Evolutionary conservation across 2,797 vertebrate genomes (phyloP).

Genomic region (Margarornis squamiger): DNA sequence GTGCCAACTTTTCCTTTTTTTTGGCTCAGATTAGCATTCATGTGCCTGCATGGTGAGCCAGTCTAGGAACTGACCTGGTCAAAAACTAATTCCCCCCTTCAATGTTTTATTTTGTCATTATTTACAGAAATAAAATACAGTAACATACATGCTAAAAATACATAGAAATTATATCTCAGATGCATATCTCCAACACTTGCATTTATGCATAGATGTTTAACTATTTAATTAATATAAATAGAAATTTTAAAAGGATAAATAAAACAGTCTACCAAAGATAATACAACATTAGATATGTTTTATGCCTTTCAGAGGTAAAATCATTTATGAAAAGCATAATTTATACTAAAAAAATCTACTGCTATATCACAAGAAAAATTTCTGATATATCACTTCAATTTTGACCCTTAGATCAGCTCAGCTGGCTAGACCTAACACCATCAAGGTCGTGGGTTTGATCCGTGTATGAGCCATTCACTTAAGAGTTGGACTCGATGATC

Average conservation of each 20-base stretch:
- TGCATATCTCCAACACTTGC: neutral
- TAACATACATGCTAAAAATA: neutral
- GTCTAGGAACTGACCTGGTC: neutral
- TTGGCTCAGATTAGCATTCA: neutral
- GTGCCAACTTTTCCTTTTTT: neutral
- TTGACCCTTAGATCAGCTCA: neutral
- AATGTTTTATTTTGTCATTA: neutral
- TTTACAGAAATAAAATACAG: neutral
- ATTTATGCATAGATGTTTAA: neutral
- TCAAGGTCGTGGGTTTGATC: neutral
- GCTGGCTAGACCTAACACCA: neutral
- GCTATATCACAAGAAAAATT: neutral
- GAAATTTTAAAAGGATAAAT: neutral
- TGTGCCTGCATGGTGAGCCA: neutral
- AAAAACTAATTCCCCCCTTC: neutral
- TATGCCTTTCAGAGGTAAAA: neutral
- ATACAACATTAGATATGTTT: neutral
- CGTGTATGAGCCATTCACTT: neutral
- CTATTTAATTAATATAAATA: neutral
- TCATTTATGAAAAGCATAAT: neutral
- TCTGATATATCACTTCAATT: neutral
- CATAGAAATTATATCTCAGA: neutral
- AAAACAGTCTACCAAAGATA: neutral
- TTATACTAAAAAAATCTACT: neutral
- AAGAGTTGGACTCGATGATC: neutral